Percentiles rank a stretch among this genome's conserved stretches.
phyloP scores from a whole-genome alignment of 1,140 invertebrate genomes.

The Papilio aristodemus region DNA sequence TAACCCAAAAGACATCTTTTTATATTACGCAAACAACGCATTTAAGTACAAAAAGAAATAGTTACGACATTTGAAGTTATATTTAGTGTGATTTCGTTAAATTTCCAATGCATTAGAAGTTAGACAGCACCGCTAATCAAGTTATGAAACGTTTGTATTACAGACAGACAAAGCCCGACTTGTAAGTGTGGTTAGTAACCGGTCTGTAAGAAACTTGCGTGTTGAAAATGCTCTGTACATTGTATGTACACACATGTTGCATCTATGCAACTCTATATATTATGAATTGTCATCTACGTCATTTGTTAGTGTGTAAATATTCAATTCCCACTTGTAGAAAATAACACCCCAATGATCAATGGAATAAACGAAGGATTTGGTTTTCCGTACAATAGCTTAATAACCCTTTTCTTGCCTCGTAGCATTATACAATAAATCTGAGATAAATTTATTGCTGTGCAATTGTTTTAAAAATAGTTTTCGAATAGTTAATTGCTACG shows the following conservation, averaged over 20 bases:
- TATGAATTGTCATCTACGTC: neutral
- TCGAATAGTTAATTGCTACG: too few species aligned
- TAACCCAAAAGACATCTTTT: too few species aligned
- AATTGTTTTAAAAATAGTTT: too few species aligned
- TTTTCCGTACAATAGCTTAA: too few species aligned
- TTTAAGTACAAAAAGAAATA: constrained; percentile 16
- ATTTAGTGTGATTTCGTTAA: constrained; percentile 36
- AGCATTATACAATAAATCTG: too few species aligned
- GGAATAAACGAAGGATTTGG: too few species aligned
- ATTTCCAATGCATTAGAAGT: constrained; percentile 35
- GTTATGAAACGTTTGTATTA: constrained; percentile 37
- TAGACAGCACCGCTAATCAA: constrained; percentile 35
- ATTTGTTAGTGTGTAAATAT: neutral
- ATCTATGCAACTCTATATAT: neutral
- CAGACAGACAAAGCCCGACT: neutral
- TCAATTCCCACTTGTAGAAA: neutral
- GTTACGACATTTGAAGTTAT: constrained; percentile 20
- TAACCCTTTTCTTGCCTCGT: too few species aligned
- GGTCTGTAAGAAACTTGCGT: neutral
- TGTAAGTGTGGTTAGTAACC: neutral
- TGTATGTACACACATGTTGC: neutral
- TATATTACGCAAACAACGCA: neutral
- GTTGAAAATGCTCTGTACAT: neutral
- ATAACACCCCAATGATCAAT: neutral
- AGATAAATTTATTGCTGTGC: too few species aligned